phyloP scores from a whole-genome alignment of 2,888 invertebrate species.

The Lampropteryx suffumata region DNA sequence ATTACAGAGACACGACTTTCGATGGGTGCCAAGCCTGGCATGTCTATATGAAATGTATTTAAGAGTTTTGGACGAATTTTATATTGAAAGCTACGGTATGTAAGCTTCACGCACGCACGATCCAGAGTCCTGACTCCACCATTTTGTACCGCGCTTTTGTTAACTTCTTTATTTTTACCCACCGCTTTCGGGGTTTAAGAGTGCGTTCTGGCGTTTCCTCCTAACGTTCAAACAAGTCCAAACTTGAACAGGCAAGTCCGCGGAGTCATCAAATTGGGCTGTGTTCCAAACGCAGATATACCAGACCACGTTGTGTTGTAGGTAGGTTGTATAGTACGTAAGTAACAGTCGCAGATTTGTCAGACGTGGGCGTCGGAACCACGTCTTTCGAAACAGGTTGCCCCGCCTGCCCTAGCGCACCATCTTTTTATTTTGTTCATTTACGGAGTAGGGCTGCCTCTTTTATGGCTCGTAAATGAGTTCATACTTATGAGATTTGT shows the following conservation, averaged over 20 bases:
- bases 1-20: constrained; percentile 42
- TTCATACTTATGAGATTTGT: constrained; percentile 21
- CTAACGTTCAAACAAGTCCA: constrained; percentile 56
- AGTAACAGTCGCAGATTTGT: constrained; percentile 75
- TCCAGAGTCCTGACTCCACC: constrained; percentile 40
- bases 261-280: constrained; percentile 23
- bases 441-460: constrained; percentile 62
- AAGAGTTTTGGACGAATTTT: constrained; percentile 4
- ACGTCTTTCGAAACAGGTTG: constrained; percentile 76
- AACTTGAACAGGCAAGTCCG: constrained; percentile 58
- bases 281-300: constrained; percentile 44
- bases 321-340: constrained; percentile 18
- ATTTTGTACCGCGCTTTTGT: constrained; percentile 27
- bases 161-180: constrained; percentile 20
- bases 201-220: constrained; percentile 23
- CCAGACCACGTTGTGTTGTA: constrained; percentile 29
- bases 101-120: constrained; percentile 37
- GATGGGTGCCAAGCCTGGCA: too few species aligned
- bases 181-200: constrained; percentile 6
- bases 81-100: constrained; percentile 7
- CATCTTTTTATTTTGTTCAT: constrained; percentile 68
- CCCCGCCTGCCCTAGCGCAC: constrained; percentile 64
- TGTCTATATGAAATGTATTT: constrained; percentile 30
- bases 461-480: constrained; percentile 28
- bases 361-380: constrained; percentile 67